phyloP scores from a whole-genome alignment of 2,113 vertebrate genomes.

The Pungitius pungitius region DNA sequence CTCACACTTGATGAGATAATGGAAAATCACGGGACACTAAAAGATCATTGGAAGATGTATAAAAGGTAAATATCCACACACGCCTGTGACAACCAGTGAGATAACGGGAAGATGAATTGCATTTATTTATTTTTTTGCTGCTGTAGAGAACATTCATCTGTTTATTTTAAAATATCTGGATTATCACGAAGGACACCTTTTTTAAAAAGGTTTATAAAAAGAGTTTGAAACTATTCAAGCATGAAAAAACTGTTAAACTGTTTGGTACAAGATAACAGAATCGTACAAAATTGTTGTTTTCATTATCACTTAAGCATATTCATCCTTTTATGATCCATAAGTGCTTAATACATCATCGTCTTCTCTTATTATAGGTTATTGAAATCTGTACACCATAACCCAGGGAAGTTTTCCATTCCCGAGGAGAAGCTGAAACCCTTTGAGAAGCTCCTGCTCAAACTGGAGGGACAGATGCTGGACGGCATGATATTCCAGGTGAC shows the following conservation, averaged over 20 bases:
- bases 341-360: background rate
- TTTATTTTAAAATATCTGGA: background rate
- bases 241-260: background rate
- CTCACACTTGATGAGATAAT: conserved; percentile 97
- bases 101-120: background rate
- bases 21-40: conserved; percentile 92
- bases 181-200: background rate
- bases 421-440: conserved; percentile 98
- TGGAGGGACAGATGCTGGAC: conserved; percentile 94
- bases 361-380: conserved; percentile 82
- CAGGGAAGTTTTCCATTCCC: conserved; percentile 93
- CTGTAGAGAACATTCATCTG: background rate
- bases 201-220: background rate
- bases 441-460: conserved; percentile 94
- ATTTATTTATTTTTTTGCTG: background rate
- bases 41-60: conserved; percentile 99
- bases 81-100: background rate
- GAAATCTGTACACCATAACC: conserved; percentile 98
- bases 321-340: background rate
- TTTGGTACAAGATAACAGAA: background rate
- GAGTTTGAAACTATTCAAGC: background rate
- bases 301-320: too few relatives aligned
- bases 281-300: background rate
- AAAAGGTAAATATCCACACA: conserved; percentile 85
- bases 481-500: conserved; percentile 96